Percentiles rank a stretch among this genome's conserved stretches.
These are phyloP conservation scores for Conus canariensis DNA, from an alignment of 2,888 invertebrate species.

Conservation along the genomic window DNA sequence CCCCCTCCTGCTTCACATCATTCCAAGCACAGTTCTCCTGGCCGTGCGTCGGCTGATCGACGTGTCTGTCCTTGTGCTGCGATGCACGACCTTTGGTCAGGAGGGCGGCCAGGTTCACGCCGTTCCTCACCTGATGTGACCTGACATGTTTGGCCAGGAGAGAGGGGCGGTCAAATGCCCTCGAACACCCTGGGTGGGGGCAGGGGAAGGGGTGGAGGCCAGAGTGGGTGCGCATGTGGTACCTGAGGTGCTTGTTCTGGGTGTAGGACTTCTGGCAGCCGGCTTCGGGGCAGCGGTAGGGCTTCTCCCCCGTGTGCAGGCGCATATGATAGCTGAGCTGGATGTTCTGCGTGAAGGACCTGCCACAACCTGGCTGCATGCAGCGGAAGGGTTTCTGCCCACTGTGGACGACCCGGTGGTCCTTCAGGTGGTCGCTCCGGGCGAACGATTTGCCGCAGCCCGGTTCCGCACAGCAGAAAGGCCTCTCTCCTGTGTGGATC, in stretches of 20 bases:
- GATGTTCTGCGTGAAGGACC: conserved; percentile 15
- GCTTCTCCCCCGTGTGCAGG: not conserved
- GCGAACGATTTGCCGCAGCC: not conserved
- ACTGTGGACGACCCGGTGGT: not conserved
- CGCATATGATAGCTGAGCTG: conserved; percentile 13
- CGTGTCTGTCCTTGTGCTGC: too few relatives aligned
- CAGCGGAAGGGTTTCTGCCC: not conserved
- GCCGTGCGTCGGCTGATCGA: too few relatives aligned
- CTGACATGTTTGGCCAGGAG: not conserved
- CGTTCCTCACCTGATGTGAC: not conserved
- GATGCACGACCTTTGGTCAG: too few relatives aligned
- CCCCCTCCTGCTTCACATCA: not conserved
- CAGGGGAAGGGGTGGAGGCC: not conserved
- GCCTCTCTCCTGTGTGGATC: not conserved
- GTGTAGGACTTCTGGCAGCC: not conserved
- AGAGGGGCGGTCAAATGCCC: not conserved
- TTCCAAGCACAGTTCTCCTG: not conserved
- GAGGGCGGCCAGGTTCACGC: not conserved
- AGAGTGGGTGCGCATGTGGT: not conserved
- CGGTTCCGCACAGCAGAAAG: not conserved
- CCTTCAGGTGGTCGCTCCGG: not conserved
- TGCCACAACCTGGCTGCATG: not conserved
- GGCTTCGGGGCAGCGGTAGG: not conserved
- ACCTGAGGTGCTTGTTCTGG: not conserved
- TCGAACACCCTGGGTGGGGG: not conserved